Base-by-base conservation (phyloP, 2,888 invertebrate genomes). In the Eupeodes latifasciatus region DNA sequence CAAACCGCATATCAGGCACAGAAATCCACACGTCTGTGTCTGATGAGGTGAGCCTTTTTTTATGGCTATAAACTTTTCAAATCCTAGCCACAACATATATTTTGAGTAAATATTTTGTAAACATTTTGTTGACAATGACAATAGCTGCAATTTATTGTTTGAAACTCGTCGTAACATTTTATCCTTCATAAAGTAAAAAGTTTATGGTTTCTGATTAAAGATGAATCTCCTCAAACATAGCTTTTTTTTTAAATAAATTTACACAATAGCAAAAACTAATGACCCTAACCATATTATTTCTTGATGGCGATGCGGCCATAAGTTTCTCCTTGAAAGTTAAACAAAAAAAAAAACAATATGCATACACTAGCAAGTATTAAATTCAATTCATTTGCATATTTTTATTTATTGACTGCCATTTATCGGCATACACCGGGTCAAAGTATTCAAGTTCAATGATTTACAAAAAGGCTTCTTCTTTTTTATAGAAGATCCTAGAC, bases 401-500 rank as follows among this genome's bases (percentile, higher is more conserved):
- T 44, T 55, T 55, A 5, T 19, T 34, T 57, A 12, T 47, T 64
- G 19, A 9, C 44, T 64, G 14, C 44, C 27, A 64, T 64, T 47
- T 44, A 27, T 2, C 11, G 10, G 2, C 12, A 19, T 12, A 64
- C 27, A 27, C 27, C 27, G 27, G 64, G 64, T 64, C 44, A 47
- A 64, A 19, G 47, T 19, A 66, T n/a, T 47, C 27, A 66, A 66
- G 66, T 66, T 66, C 49, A 49, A 47, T 66, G 66, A 14, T 27
- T 49, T 27, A 4, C 55, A 55, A 10, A 14, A n/a, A 47, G 47
- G 44, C 2, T 64, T 47, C 14, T 7, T 10, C 19, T 55, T 19
- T 9, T 55, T 55, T 55, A 11, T 14, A 69, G 6, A 40, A 40
- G 53, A 6, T 69, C 53, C 14, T 34, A 51, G 67, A 36, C 53